Base-by-base conservation (phyloP, 2,113 vertebrate species). In the Rhinichthys klamathensis region DNA sequence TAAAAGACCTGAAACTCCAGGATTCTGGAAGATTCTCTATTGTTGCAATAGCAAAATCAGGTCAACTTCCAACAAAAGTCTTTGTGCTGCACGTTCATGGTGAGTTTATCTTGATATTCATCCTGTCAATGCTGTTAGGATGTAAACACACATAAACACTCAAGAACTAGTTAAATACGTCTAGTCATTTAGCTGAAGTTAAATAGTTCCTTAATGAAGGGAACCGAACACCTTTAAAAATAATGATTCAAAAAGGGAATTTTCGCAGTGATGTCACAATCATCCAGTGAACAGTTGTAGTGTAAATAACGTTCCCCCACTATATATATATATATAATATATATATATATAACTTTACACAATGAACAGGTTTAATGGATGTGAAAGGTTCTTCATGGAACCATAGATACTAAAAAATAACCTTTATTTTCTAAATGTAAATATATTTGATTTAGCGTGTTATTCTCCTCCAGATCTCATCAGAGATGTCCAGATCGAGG, bases 81-180 rank as follows among this genome's bases (percentile, higher is more conserved):
- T 13, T 91, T 70, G n/a, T 3, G 44, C 90, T 94, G 9, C 10
- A 32, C 0, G 90, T 94, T 83, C 58, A 92, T 15, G 89, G 93
- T 93, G 87, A 88, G 89, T 70, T 1, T 1, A 16, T 4, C 41
- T 65, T n/a, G 0, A 35, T 35, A 70, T 23, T 25, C 41, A 38
- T 25, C 8, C 3, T 25, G 23, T 18, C 8, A 11, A 0, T 44
- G 13, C 12, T 18, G 4, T 79, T 61, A 60, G 1, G 5, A n/a
- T 7, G 21, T 21, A 27, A 23, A 30, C 12, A 35, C 35, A 73
- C 12, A 63, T 7, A 72, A 0, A n/a, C 7, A 56, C 30, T 18
- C 9, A 16, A 25, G 11, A 73, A 44, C 38, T 73, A 38, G 1
- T 38, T 70, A 21, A 41, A 23, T 41, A 41, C 0, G 9, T 41